These are phyloP conservation scores for Brachionus plicatilis DNA, from an alignment of 1,140 invertebrate genomes.

Conservation along the genomic window DNA sequence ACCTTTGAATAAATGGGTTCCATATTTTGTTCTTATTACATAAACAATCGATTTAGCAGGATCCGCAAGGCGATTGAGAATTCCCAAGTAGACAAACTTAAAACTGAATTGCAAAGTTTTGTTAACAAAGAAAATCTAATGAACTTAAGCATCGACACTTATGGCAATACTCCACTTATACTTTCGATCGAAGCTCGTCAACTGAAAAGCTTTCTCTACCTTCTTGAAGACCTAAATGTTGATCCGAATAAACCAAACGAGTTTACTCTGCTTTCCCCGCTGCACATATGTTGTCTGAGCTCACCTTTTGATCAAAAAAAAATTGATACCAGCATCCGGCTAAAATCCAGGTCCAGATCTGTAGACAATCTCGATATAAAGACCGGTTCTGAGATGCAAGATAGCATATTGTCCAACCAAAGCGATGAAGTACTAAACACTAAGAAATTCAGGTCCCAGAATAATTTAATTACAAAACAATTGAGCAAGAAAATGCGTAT, in stretches of 20 bases:
- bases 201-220: not conserved
- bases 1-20: not conserved
- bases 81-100: not conserved
- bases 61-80: constrained; percentile 8
- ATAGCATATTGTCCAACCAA: not conserved
- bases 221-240: constrained; percentile 11
- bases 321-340: not conserved
- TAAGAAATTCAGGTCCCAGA: not conserved
- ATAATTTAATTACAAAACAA: not conserved
- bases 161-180: constrained; percentile 29
- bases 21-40: constrained; percentile 32
- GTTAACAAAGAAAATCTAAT: not conserved
- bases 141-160: not conserved
- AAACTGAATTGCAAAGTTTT: not conserved
- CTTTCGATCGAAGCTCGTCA: not conserved
- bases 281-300: constrained; percentile 22
- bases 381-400: not conserved
- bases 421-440: not conserved
- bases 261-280: not conserved
- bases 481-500: not conserved
- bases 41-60: not conserved
- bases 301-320: not conserved
- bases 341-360: not conserved
- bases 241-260: constrained; percentile 21
- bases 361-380: not conserved